Base-by-base conservation (phyloP, 2,797 vertebrate species). In the Pygocentrus nattereri region DNA sequence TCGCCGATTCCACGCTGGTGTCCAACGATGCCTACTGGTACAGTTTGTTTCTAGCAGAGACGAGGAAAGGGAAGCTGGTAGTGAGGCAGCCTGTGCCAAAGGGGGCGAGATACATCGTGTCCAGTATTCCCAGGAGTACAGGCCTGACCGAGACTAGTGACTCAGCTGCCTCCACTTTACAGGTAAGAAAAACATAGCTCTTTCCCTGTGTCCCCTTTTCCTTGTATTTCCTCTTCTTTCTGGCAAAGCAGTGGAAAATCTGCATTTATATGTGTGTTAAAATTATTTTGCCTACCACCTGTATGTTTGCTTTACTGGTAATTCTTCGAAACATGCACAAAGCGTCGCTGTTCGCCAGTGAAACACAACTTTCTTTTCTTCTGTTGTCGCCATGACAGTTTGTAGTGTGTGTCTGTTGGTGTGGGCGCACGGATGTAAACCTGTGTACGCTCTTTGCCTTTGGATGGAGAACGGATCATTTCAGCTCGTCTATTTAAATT, bases 41-140 rank as follows among this genome's bases (percentile, higher is more conserved):
- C 90, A 87, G 89, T 90, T 78, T 92, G 89, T 88, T 81, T 87
- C 78, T 87, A 54, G 85, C 83, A 3, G 83, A 85, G 77, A 82
- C 85, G 2, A 71, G 85, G 23, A 86, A 86, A 56, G 85, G 85
- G 34, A 86, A 86, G 68, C 52, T 86, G 56, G 80, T 86, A 23
- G 83, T 86, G 18, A 77, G 85, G 85, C 91, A 92, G 79, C 91
- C 89, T 86, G 90, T 89, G 78, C 89, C 89, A 76, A 92, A 92
- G 81, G 91, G 89, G 31, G 74, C 59, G 75, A 87, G 89, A 82
- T 92, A 90, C 82, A 87, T 92, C 13, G 89, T 92, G 84, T 92
- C 91, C 82, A 92, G 91, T 82, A 7, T 92, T 78, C 89, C 89
- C 5, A 90, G 91, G 81, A 88, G 90, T 44, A 90, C 90, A 44